phyloP scores from a whole-genome alignment of 2,113 vertebrate genomes.

The Grallaria varia region DNA sequence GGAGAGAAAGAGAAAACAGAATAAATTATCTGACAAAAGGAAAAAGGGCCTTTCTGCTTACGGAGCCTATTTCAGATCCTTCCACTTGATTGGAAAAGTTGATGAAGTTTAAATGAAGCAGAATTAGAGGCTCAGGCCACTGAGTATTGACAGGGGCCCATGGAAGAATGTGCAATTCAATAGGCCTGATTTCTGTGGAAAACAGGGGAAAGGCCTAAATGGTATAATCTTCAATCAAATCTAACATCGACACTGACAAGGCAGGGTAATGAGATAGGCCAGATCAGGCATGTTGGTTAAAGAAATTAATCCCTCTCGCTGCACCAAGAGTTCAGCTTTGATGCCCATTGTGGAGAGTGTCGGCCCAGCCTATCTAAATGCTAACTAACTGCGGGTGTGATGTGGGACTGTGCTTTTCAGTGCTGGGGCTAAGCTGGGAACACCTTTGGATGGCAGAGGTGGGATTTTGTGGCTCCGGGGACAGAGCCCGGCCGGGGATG shows the following conservation, averaged over 20 bases:
- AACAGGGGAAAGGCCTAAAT: conserved; percentile 86
- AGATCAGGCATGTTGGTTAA: conserved; percentile 86
- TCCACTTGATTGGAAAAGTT: conserved; percentile 99
- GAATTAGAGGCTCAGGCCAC: conserved; percentile 96
- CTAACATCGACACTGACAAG: conserved; percentile 89
- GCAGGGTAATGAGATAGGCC: conserved; percentile 94
- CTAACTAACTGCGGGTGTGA: conserved; percentile 84
- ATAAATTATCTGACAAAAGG: conserved; percentile 85
- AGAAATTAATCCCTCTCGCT: conserved; percentile 82
- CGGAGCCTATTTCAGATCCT: conserved; percentile 85
- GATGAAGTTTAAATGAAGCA: conserved; percentile 99
- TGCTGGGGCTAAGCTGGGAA: conserved; percentile 82
- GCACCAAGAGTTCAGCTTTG: conserved; percentile 78
- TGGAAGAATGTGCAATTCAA: conserved; percentile 69
- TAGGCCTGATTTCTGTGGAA: conserved; percentile 78
- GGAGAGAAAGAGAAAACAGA: conserved; percentile 72
- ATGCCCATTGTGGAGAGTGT: conserved; percentile 87
- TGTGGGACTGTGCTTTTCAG: conserved; percentile 76
- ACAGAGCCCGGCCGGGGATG: neutral
- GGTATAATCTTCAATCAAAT: conserved; percentile 98
- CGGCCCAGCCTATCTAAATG: conserved; percentile 97
- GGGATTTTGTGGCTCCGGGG: neutral
- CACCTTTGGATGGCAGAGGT: conserved; percentile 62
- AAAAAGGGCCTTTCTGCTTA: conserved; percentile 73
- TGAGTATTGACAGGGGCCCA: conserved; percentile 72